These are phyloP conservation scores for Stenopsyche tienmushanensis DNA, from an alignment of 1,140 invertebrate genomes.

Conservation along the genomic window DNA sequence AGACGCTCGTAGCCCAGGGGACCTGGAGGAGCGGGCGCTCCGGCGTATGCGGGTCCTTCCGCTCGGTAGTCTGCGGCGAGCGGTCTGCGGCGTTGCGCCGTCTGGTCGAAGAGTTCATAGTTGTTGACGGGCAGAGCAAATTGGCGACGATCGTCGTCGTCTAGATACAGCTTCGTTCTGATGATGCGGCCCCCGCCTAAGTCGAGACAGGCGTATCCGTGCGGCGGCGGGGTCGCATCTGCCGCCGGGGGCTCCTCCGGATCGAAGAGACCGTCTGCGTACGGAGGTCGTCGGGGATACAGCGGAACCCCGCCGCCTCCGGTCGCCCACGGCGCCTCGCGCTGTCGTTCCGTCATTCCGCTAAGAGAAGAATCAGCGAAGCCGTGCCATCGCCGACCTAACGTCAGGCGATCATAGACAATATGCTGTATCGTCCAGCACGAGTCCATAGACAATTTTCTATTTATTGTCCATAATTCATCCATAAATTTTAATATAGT, in stretches of 20 bases:
- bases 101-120: constrained; percentile 16
- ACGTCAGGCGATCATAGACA: no score
- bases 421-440: no score
- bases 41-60: neutral
- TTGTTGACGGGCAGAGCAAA: constrained; percentile 10
- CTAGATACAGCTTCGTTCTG: no score
- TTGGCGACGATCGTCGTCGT: no score
- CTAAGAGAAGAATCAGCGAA: neutral
- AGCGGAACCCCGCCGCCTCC: neutral
- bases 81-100: neutral
- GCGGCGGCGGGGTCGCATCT: neutral
- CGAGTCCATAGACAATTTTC: no score
- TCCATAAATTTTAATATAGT: no score
- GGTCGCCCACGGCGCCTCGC: neutral
- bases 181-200: no score
- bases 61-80: neutral
- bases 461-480: no score
- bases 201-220: neutral
- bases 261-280: neutral
- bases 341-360: neutral
- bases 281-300: no score
- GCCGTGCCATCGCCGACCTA: no score
- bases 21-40: neutral
- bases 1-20: neutral
- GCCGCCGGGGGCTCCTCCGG: neutral